These are phyloP conservation scores for Sphaerodactylus townsendi DNA, from an alignment of 2,113 vertebrate species.

Conservation along the genomic window DNA sequence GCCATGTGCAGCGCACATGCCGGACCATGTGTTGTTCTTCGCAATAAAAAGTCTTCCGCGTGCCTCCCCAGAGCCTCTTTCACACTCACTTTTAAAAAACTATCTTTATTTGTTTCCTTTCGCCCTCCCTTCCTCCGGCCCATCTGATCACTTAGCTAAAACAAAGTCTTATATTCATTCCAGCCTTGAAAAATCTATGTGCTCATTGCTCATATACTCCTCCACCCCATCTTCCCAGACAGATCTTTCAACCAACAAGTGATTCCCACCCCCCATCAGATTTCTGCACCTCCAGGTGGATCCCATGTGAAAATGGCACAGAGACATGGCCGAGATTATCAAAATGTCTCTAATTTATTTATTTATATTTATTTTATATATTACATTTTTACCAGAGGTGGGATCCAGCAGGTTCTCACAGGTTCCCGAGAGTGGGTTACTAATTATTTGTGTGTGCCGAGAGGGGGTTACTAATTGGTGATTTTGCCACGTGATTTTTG, in stretches of 20 bases:
- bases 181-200: conserved; percentile 57
- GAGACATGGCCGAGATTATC: no score
- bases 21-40: conserved; percentile 60
- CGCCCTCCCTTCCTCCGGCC: background rate
- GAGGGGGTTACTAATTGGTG: no score
- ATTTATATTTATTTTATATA: no score
- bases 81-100: conserved; percentile 49
- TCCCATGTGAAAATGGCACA: no score
- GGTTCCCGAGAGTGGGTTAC: no score
- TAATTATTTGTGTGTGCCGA: no score
- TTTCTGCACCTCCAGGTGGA: background rate
- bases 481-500: no score
- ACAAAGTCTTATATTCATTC: conserved; percentile 66
- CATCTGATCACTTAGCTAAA: conserved; percentile 61
- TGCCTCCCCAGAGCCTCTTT: conserved; percentile 61
- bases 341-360: no score
- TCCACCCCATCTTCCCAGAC: conserved; percentile 19
- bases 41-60: conserved; percentile 61
- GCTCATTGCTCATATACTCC: background rate
- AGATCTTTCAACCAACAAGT: background rate
- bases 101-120: conserved; percentile 65
- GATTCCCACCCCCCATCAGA: no score
- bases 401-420: no score
- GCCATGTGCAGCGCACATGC: conserved; percentile 50
- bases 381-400: no score